A percentile compares a stretch with the other conserved stretches of the same genome.
Evolutionary conservation across 1,140 invertebrate species (phyloP).

Genomic region (Pissodes strobi): DNA sequence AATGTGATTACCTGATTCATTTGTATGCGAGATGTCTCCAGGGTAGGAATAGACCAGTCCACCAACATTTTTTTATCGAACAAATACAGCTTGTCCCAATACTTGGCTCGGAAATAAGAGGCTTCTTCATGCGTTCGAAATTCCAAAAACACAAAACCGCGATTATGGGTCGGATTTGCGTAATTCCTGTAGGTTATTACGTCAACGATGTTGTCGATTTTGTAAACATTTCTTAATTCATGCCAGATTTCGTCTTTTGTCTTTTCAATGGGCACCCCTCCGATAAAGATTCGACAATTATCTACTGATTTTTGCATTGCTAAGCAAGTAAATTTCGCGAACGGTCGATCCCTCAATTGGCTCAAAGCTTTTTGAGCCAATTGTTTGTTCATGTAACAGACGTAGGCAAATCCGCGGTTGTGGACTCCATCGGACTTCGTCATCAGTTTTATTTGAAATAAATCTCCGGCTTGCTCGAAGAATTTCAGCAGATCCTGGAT

Average conservation of each 20-base stretch:
- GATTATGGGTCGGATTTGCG: conserved; percentile 16
- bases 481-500: conserved; percentile 30
- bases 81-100: conserved; percentile 20
- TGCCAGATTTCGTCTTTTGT: conserved; percentile 69
- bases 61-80: conserved; percentile 28
- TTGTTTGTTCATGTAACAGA: conserved; percentile 32
- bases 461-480: conserved; percentile 30
- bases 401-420: conserved; percentile 37
- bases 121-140: conserved; percentile 79
- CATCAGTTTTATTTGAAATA: conserved; percentile 35
- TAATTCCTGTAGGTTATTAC: conserved; percentile 74
- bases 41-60: conserved; percentile 37
- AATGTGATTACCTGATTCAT: too few species aligned
- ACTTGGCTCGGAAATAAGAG: conserved; percentile 71
- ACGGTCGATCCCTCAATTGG: conserved; percentile 2
- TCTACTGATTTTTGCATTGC: conserved; percentile 52
- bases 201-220: conserved; percentile 61
- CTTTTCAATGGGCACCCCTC: conserved; percentile 76
- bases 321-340: conserved; percentile 2
- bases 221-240: conserved; percentile 66
- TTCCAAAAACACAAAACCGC: conserved; percentile 88
- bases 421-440: background rate
- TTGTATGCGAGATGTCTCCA: background rate
- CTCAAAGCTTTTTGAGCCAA: conserved; percentile 18
- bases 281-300: conserved; percentile 83